These are phyloP conservation scores for Busseola fusca DNA, from an alignment of 2,888 invertebrate species.

Conservation along the genomic window DNA sequence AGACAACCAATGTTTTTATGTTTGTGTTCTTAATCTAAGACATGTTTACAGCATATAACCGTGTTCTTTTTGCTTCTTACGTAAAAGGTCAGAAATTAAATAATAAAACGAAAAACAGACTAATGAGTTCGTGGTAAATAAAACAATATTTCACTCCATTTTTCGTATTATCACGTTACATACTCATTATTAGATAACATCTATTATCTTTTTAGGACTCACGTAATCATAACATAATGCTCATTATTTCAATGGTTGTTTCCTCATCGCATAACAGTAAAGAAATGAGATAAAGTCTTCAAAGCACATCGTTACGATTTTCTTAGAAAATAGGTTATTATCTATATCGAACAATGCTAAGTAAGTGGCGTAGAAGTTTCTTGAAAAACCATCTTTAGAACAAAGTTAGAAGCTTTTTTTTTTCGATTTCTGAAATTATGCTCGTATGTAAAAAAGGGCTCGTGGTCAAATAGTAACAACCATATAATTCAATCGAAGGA, in stretches of 20 bases:
- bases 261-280: constrained; percentile 13
- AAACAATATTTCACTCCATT: background rate
- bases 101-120: background rate
- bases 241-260: constrained; percentile 1
- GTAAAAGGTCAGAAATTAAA: background rate
- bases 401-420: constrained; percentile 12
- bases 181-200: background rate
- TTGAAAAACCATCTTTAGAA: constrained; percentile 8
- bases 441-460: background rate
- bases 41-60: too few relatives aligned
- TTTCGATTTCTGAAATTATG: constrained; percentile 12
- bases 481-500: background rate
- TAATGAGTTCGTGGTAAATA: background rate
- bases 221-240: background rate
- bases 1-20: too few relatives aligned
- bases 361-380: constrained; percentile 14
- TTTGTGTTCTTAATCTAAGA: too few relatives aligned
- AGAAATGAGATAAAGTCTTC: constrained; percentile 2
- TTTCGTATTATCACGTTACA: background rate
- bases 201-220: background rate
- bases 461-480: background rate
- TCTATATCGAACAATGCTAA: constrained; percentile 26
- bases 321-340: constrained; percentile 13
- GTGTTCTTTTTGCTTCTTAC: too few relatives aligned
- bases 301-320: background rate